A percentile compares a stretch with the other conserved stretches of the same genome.
Evolutionary conservation across 2,113 vertebrate genomes (phyloP).

Genomic region (Zosterops japonicus): DNA sequence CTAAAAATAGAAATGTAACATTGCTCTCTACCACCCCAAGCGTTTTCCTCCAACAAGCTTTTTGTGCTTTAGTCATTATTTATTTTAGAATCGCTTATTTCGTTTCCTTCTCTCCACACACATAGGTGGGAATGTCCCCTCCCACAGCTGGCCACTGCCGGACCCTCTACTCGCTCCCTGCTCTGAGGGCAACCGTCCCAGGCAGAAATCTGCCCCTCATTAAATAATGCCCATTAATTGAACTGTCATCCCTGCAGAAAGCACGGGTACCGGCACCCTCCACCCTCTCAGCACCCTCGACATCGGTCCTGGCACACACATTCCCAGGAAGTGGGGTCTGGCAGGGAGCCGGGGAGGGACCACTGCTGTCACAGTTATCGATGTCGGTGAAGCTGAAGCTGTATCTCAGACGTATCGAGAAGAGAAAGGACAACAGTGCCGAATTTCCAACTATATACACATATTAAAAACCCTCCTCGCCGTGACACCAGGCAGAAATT

Average conservation of each 20-base stretch:
- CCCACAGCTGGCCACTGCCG: background rate
- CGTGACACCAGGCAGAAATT: conserved; percentile 62
- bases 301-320: background rate
- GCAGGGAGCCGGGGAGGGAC: background rate
- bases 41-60: conserved; percentile 75
- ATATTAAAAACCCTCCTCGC: conserved; percentile 66
- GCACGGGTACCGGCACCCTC: background rate
- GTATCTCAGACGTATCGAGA: conserved; percentile 71
- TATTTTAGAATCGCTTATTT: conserved; percentile 57
- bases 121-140: background rate
- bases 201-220: conserved; percentile 65
- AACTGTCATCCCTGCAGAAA: conserved; percentile 28
- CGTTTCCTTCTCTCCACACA: background rate
- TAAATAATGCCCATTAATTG: conserved; percentile 85
- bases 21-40: conserved; percentile 67
- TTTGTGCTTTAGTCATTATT: conserved; percentile 81
- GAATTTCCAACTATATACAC: conserved; percentile 72
- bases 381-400: conserved; percentile 69
- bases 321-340: background rate
- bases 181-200: conserved; percentile 23
- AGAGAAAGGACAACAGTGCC: conserved; percentile 77
- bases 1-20: conserved; percentile 27
- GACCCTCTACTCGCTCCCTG: conserved; percentile 46
- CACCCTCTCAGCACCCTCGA: background rate
- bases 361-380: conserved; percentile 27